Base-by-base conservation (phyloP, 2,113 vertebrate species). In the Oncorhynchus tshawytscha region DNA sequence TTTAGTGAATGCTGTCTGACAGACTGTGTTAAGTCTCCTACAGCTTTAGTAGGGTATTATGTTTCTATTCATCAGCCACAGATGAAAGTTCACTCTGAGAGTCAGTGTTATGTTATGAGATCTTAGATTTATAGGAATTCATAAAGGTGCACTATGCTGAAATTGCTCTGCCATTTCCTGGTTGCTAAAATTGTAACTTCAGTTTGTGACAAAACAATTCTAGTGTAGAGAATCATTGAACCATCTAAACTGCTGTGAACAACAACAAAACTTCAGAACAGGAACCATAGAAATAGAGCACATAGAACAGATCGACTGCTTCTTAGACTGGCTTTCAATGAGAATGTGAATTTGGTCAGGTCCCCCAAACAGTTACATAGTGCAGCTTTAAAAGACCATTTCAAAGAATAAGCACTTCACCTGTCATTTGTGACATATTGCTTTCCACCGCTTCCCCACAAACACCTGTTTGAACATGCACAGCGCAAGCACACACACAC, bases 1-100 rank as follows among this genome's bases (percentile, higher is more conserved):
- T 77, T 81, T 77, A 59, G 66, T 80, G 79, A 82, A 89, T 88
- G 82, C 86, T 81, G 84, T 86, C 77, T 82, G 88, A 90, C 84
- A 85, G 82, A 25, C 74, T 25, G 75, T 25, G 75, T 75, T 9
- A 70, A 71, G 34, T 49, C 81, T 49, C 18, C 71, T 67, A 45
- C 8, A 45, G 39, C 51, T 74, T 68, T 74, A 54, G 78, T 84
- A 86, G 80, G 85, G 2, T 45, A 45, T 45, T 45, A 9, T 45
- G 39, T 45, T 45, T 45, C 73, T 86, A 76, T 86, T 87, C 78
- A 84, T 83, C 82, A 74, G 78, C 72, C 39, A 57, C 65, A 31
- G 49, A 66, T 54, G 74, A 70, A 71, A 60, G 70, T 74, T 9
- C 77, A 83, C 75, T 77, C 81, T 74, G 51, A 6, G 49, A 65